phyloP scores from a whole-genome alignment of 2,888 invertebrate genomes.

The Muschampia plurimacula region DNA sequence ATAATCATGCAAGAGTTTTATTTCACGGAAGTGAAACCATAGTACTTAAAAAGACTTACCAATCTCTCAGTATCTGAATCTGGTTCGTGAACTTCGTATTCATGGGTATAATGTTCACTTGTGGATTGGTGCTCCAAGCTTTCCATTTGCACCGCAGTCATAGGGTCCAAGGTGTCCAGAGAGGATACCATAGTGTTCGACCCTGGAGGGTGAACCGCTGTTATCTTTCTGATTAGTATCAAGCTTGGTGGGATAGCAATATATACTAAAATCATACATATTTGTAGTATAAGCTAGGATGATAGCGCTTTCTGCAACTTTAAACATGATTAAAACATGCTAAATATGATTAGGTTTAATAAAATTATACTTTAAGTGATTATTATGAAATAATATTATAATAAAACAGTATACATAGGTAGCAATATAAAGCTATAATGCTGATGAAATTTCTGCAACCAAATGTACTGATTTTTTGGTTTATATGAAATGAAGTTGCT shows the following conservation, averaged over 20 bases:
- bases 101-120: conserved; percentile 77
- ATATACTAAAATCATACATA: conserved; percentile 39
- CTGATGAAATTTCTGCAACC: not conserved
- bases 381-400: not conserved
- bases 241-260: conserved; percentile 73
- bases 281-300: conserved; percentile 49
- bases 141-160: conserved; percentile 81
- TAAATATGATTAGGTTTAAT: conserved; percentile 13
- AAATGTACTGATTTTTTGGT: conserved; percentile 17
- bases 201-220: conserved; percentile 85
- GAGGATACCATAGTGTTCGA: conserved; percentile 89
- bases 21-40: not conserved
- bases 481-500: not conserved
- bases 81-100: conserved; percentile 80
- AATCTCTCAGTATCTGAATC: conserved; percentile 80
- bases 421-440: not conserved
- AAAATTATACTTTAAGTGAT: conserved; percentile 8
- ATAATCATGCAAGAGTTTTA: too few relatives aligned
- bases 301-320: conserved; percentile 44
- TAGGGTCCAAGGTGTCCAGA: conserved; percentile 88
- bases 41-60: conserved; percentile 58
- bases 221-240: conserved; percentile 83
- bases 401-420: not conserved
- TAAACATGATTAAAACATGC: conserved; percentile 32
- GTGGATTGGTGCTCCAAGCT: conserved; percentile 78